Percentiles rank a stretch among this genome's conserved stretches.
Evolutionary conservation across 1,140 invertebrate genomes (phyloP).

Genomic region (Drosophila lini): DNA sequence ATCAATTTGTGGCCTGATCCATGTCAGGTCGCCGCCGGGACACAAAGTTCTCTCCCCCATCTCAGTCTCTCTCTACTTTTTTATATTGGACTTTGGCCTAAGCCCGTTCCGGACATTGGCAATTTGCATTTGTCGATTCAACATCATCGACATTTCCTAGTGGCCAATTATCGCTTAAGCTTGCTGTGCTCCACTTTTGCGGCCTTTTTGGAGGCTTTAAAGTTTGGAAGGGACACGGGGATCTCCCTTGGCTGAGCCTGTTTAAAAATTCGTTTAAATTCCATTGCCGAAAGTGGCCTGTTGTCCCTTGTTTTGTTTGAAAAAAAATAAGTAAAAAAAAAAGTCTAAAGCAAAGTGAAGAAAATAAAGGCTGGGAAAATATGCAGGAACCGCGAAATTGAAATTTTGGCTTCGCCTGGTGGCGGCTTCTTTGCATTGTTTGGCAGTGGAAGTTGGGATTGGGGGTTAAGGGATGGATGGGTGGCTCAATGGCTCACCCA

Average conservation of each 20-base stretch:
- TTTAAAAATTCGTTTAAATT: slow-evolving; percentile 80
- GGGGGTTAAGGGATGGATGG: slow-evolving; percentile 23
- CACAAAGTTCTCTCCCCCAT: slow-evolving; percentile 11
- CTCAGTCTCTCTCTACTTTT: not conserved
- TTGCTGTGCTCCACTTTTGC: slow-evolving; percentile 12
- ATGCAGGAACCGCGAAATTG: slow-evolving; percentile 82
- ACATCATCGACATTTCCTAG: slow-evolving; percentile 71
- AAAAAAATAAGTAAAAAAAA: not conserved
- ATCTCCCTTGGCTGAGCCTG: slow-evolving; percentile 11
- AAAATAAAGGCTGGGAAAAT: slow-evolving; percentile 73
- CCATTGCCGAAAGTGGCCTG: slow-evolving; percentile 60
- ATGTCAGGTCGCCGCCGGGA: slow-evolving; percentile 44
- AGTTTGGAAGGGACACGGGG: slow-evolving; percentile 40
- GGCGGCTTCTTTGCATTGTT: slow-evolving; percentile 63
- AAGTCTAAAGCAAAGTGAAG: slow-evolving; percentile 41
- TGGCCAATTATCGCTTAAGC: slow-evolving; percentile 80
- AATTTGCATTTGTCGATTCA: slow-evolving; percentile 72
- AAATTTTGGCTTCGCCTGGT: slow-evolving; percentile 79
- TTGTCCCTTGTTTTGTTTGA: slow-evolving; percentile 19
- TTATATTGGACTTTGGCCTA: slow-evolving; percentile 44
- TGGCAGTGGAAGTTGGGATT: not conserved
- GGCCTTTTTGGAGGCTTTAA: slow-evolving; percentile 33
- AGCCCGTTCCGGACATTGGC: slow-evolving; percentile 73
- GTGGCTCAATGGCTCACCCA: slow-evolving; percentile 63
- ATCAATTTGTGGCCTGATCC: slow-evolving; percentile 72